These are phyloP conservation scores for Albula glossodonta DNA, from an alignment of 2,113 vertebrate genomes.

Conservation along the genomic window DNA sequence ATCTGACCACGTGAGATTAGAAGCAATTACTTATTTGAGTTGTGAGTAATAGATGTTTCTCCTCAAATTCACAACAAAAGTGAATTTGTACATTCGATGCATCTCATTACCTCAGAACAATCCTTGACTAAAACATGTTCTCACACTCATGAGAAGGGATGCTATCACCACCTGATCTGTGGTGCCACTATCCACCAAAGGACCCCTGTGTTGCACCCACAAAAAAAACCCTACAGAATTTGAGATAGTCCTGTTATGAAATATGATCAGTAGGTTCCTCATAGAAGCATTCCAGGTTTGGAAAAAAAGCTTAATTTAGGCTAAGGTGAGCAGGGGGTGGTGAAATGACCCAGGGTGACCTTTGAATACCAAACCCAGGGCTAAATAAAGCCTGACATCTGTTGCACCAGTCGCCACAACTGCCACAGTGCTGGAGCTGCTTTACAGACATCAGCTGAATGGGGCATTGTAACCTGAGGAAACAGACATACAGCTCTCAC, in stretches of 20 bases:
- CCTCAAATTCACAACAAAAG: too few relatives aligned
- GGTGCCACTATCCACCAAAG: not conserved
- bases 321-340: conserved; percentile 43
- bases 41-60: too few relatives aligned
- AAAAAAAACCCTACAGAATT: not conserved
- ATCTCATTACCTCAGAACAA: too few relatives aligned
- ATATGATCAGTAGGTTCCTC: conserved; percentile 46
- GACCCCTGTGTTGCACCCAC: not conserved
- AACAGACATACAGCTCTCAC: conserved; percentile 27
- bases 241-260: conserved; percentile 49
- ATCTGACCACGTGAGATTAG: too few relatives aligned
- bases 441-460: conserved; percentile 31
- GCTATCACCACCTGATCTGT: too few relatives aligned
- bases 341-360: conserved; percentile 58
- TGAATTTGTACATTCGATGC: too few relatives aligned
- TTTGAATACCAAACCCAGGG: conserved; percentile 57
- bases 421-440: conserved; percentile 49
- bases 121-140: too few relatives aligned
- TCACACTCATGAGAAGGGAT: too few relatives aligned
- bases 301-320: conserved; percentile 52
- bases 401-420: conserved; percentile 45
- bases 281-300: conserved; percentile 37
- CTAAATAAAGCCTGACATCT: conserved; percentile 63
- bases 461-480: conserved; percentile 16
- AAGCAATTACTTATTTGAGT: too few relatives aligned